These are phyloP conservation scores for Cylas formicarius DNA, from an alignment of 1,140 invertebrate genomes.

Conservation along the genomic window DNA sequence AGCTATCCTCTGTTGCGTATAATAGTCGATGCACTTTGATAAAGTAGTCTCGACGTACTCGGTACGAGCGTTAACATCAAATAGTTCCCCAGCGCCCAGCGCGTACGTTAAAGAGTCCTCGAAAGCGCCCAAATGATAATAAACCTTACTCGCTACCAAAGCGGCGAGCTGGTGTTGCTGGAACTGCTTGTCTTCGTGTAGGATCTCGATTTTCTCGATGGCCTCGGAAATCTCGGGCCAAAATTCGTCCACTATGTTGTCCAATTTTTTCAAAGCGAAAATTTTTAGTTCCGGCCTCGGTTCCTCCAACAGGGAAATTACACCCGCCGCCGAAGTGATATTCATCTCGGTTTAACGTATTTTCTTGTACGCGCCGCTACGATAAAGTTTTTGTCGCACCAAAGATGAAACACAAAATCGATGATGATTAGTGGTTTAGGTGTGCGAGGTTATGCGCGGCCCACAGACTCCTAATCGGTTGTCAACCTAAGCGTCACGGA, in stretches of 20 bases:
- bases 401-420: too few species aligned
- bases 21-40: conserved; percentile 91
- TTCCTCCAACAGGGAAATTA: conserved; percentile 93
- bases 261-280: conserved; percentile 84
- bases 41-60: conserved; percentile 97
- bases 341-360: too few species aligned
- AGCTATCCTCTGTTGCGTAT: conserved; percentile 78
- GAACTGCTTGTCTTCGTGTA: conserved; percentile 89
- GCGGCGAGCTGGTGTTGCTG: conserved; percentile 86
- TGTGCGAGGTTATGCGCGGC: too few species aligned
- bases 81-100: conserved; percentile 83
- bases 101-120: conserved; percentile 93
- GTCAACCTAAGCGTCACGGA: too few species aligned
- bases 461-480: too few species aligned
- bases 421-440: too few species aligned
- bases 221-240: conserved; percentile 98
- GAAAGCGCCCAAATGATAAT: conserved; percentile 95
- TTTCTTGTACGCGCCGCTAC: too few species aligned
- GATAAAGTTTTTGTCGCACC: too few species aligned
- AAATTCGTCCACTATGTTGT: conserved; percentile 93
- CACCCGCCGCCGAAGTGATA: too few species aligned
- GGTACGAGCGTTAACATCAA: conserved; percentile 86
- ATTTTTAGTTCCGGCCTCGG: conserved; percentile 86
- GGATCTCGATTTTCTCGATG: conserved; percentile 94
- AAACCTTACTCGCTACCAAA: conserved; percentile 96